Evolutionary conservation across 2,797 vertebrate species (phyloP).

Genomic region (Ctenochaetus hawaiiensis): DNA sequence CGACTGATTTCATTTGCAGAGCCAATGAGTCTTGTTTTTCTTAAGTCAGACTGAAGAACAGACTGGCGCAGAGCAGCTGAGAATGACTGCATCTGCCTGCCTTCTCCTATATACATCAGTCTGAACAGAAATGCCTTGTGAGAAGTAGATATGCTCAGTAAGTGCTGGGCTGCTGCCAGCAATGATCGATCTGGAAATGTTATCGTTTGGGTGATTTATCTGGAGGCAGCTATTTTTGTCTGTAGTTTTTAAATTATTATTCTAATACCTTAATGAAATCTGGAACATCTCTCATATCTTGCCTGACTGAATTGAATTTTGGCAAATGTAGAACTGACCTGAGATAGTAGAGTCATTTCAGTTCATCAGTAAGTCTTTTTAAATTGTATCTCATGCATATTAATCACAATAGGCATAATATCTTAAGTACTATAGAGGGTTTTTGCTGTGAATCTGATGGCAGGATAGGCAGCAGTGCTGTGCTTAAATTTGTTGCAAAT

Average conservation of each 20-base stretch:
- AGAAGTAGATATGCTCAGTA: conserved; percentile 60
- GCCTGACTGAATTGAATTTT: conserved; percentile 55
- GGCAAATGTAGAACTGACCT: conserved; percentile 59
- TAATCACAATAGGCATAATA: conserved; percentile 61
- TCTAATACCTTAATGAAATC: conserved; percentile 72
- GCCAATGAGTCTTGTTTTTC: conserved; percentile 46
- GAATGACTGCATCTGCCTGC: conserved; percentile 63
- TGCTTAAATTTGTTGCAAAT: conserved; percentile 44
- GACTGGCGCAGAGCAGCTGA: conserved; percentile 56
- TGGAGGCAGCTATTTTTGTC: conserved; percentile 70
- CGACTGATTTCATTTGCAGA: conserved; percentile 55
- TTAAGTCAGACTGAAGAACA: conserved; percentile 54
- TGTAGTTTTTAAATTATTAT: conserved; percentile 60
- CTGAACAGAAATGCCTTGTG: conserved; percentile 65
- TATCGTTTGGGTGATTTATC: conserved; percentile 70
- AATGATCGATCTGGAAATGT: conserved; percentile 73
- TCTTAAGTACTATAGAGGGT: conserved; percentile 45
- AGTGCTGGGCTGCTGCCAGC: conserved; percentile 67
- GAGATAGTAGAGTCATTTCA: conserved; percentile 58
- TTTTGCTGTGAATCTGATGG: conserved; percentile 41
- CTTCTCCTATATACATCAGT: conserved; percentile 65
- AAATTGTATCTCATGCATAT: conserved; percentile 60
- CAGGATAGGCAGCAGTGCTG: conserved; percentile 16
- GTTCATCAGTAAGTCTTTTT: conserved; percentile 63
- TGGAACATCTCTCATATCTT: conserved; percentile 60